These are phyloP conservation scores for Zeuzera pyrina DNA, from an alignment of 2,888 invertebrate species.

Conservation along the genomic window DNA sequence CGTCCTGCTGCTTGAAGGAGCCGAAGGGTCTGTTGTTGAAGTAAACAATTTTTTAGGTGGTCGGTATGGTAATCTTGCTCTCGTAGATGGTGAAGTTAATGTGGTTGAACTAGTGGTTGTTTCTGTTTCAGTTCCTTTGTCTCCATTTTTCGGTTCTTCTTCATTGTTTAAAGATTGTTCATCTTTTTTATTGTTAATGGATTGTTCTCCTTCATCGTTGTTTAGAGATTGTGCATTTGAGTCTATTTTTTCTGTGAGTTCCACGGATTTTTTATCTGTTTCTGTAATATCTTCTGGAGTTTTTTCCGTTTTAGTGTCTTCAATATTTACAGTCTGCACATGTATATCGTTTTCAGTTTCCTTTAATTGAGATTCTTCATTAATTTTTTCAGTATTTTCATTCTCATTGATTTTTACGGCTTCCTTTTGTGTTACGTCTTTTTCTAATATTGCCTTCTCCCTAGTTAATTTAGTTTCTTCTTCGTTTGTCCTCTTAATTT, in stretches of 20 bases:
- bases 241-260: constrained; percentile 32
- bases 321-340: constrained; percentile 1
- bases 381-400: not conserved
- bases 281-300: constrained; percentile 31
- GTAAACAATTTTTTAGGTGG: constrained; percentile 53
- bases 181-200: no score
- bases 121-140: constrained; percentile 26
- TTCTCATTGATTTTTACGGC: not conserved
- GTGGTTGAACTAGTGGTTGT: constrained; percentile 41
- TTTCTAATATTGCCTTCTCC: not conserved
- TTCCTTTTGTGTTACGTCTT: not conserved
- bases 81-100: constrained; percentile 27
- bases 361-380: not conserved
- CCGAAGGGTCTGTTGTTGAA: constrained; percentile 51
- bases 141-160: constrained; percentile 12
- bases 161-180: constrained; percentile 21
- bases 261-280: constrained; percentile 30
- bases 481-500: not conserved
- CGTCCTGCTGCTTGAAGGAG: constrained; percentile 47
- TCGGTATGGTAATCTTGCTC: constrained; percentile 50
- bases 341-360: constrained; percentile 2
- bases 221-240: not conserved
- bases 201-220: not conserved
- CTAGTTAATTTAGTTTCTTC: not conserved
- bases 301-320: constrained; percentile 8